These are phyloP conservation scores for Parazoanthus darwini DNA, from an alignment of 92 coral and sea anemone species.

Conservation along the genomic window DNA sequence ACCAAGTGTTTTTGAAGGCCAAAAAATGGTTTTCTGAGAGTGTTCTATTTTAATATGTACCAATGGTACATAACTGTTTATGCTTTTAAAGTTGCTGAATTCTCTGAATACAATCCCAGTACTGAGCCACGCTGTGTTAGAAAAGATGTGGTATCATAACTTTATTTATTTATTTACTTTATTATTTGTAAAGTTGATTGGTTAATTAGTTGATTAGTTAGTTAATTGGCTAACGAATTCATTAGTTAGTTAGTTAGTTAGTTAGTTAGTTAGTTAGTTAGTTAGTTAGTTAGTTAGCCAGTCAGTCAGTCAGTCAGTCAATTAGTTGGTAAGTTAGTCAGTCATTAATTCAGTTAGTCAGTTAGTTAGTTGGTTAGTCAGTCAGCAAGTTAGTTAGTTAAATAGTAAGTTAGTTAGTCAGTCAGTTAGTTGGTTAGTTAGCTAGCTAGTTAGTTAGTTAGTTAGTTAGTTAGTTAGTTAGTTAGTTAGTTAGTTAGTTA, in stretches of 20 bases:
- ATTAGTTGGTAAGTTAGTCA: neutral
- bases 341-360: neutral
- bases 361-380: neutral
- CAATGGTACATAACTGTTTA: no score
- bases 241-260: neutral
- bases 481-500: no score
- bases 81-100: neutral
- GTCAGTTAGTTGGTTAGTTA: no score
- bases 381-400: neutral
- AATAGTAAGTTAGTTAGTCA: no score
- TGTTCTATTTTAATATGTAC: neutral
- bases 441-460: no score
- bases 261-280: neutral
- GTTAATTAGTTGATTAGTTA: no score
- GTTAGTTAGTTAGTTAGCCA: neutral
- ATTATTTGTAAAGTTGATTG: neutral
- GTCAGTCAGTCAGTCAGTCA: neutral
- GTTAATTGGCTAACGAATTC: neutral
- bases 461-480: no score
- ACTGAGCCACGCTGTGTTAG: no score
- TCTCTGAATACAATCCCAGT: neutral
- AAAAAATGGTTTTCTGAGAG: neutral
- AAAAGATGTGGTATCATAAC: no score
- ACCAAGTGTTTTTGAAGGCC: neutral
- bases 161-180: no score